Base-by-base conservation (phyloP, 2,888 invertebrate genomes). In the Brachylomia viminalis region DNA sequence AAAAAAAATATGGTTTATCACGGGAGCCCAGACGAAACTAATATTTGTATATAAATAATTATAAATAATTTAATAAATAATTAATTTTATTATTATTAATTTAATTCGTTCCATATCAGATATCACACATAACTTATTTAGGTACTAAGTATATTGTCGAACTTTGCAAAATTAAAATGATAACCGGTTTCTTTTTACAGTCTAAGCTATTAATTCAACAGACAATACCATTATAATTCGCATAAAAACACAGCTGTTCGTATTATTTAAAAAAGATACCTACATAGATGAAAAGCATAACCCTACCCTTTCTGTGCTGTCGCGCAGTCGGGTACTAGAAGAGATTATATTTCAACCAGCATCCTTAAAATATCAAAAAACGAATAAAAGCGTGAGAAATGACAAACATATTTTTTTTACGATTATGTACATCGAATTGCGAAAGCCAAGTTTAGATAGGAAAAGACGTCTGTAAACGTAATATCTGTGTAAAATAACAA, bases 401-500 rank as follows among this genome's bases (percentile, higher is more conserved):
- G 0, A 58, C 27, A 20, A 33, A 17, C 30, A 23, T 49, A 38
- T 38, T 33, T 23, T 13, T 33, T 62, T 38, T 17, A 42, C 7
- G 10, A n/a, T n/a, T 7, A 56, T 1, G 0, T 13, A 45, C 13
- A 30, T 27, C 23, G 33, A 61, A 33, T 27, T 58, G 5, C 23
- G 3, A 75, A 66, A 30, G 17, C 23, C 15, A n/a, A 56, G 13
- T 56, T 42, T 33, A 42, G n/a, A 56, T 49, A 27, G 1, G 27
- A 54, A 59, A 78, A 66, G 23, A 66, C 58, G 33, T 52, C n/a
- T 30, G 45, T 56, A 13, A 78, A 27, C 30, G 47, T 45, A 82
- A 77, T 59, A 58, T 62, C 42, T 42, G 15, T 61, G 65, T 33
- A 54, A 85, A 85, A 75, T 58, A n/a, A 62, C 23, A 75, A 71